Percentiles rank a stretch among this genome's conserved stretches.
These are phyloP conservation scores for Danio tinwini DNA, from an alignment of 2,797 vertebrate species.

Conservation along the genomic window DNA sequence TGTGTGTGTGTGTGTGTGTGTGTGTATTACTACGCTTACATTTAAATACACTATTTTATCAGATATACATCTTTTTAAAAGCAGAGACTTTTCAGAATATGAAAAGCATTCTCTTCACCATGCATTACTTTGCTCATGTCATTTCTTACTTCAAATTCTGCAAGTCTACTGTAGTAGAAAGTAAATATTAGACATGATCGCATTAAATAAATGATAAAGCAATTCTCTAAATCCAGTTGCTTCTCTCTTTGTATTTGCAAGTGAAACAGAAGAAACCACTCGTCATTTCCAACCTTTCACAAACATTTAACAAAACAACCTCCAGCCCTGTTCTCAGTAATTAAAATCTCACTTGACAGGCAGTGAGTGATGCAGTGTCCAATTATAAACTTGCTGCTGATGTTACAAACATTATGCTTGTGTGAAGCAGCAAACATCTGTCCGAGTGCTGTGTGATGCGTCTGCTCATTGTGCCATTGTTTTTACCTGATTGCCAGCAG, in stretches of 20 bases:
- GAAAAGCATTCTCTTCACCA: no score
- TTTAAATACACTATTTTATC: no score
- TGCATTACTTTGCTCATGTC: no score
- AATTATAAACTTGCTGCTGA: neutral
- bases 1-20: no score
- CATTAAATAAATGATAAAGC: neutral
- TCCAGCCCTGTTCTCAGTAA: neutral
- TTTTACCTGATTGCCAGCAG: slow-evolving; percentile 91
- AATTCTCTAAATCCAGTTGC: neutral
- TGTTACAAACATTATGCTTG: neutral
- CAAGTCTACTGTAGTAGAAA: no score
- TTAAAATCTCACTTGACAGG: slow-evolving; percentile 2
- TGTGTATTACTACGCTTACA: no score
- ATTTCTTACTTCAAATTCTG: neutral
- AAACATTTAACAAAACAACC: slow-evolving; percentile 8
- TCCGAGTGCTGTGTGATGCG: neutral
- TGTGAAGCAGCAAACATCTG: neutral
- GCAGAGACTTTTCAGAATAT: no score
- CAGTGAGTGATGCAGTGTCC: neutral
- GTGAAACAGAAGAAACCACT: neutral
- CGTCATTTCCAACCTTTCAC: neutral
- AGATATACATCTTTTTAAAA: no score
- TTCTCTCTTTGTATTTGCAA: neutral
- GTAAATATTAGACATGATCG: no score
- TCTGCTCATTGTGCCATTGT: slow-evolving; percentile 3